phyloP scores from a whole-genome alignment of 2,113 vertebrate genomes.

The Todiramphus chloris region DNA sequence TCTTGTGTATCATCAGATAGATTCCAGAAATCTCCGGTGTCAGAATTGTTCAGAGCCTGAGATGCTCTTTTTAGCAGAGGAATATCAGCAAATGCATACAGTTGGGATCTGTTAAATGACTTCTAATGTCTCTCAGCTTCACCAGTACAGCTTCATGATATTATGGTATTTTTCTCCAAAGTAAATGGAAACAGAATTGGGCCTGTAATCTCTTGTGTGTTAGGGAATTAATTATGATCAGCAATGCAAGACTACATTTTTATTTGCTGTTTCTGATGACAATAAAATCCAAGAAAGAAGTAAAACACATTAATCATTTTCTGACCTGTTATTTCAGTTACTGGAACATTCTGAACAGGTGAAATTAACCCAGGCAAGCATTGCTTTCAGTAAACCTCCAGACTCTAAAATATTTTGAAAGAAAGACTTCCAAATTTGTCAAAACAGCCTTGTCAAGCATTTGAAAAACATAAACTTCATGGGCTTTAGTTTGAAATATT shows the following conservation, averaged over 20 bases:
- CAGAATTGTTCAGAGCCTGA: background rate
- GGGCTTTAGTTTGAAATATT: background rate
- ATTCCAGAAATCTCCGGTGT: background rate
- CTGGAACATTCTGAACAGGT: background rate
- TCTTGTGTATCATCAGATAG: background rate
- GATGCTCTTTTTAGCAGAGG: background rate
- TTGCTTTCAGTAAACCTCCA: background rate
- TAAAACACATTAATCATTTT: background rate
- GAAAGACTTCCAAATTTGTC: background rate
- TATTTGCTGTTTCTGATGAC: background rate
- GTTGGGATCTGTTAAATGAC: background rate
- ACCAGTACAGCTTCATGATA: background rate
- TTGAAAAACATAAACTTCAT: background rate
- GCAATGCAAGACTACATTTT: background rate
- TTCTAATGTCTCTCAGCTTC: background rate
- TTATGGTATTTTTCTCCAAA: background rate
- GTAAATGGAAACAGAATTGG: slow-evolving; percentile 11
- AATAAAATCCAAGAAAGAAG: background rate
- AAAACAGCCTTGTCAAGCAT: background rate
- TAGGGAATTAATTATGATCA: slow-evolving; percentile 9
- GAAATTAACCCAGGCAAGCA: background rate
- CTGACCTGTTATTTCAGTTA: background rate
- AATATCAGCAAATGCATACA: background rate
- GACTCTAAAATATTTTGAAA: background rate
- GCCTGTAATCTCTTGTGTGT: background rate